A percentile compares a stretch with the other conserved stretches of the same genome.
phyloP scores from a whole-genome alignment of 2,888 invertebrate genomes.

The Philereme vetulata region DNA sequence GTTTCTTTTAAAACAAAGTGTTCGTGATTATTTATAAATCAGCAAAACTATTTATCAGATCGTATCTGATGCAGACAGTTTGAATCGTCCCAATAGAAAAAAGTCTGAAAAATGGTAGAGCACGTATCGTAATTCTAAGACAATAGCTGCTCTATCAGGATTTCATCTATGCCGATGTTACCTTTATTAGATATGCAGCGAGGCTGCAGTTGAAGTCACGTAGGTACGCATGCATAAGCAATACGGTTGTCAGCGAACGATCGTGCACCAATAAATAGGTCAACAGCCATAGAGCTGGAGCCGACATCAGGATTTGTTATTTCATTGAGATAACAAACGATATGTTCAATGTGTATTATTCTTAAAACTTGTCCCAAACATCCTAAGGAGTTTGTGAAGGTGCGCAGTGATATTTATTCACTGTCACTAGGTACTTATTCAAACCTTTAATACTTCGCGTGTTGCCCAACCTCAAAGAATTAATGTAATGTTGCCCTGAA shows the following conservation, averaged over 20 bases:
- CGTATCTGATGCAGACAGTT: not conserved
- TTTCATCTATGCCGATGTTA: slow-evolving; percentile 48
- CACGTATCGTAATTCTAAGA: slow-evolving; percentile 30
- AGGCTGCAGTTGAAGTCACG: slow-evolving; percentile 66
- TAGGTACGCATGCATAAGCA: slow-evolving; percentile 77
- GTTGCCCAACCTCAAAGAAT: slow-evolving; percentile 19
- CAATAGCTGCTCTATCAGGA: slow-evolving; percentile 43
- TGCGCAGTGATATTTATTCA: too few species aligned
- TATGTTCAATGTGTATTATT: slow-evolving; percentile 4
- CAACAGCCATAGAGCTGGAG: slow-evolving; percentile 60
- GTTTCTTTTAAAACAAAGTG: too few species aligned
- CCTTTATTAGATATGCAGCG: slow-evolving; percentile 62
- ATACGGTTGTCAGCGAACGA: slow-evolving; percentile 63
- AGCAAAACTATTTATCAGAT: slow-evolving; percentile 9
- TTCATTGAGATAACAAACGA: slow-evolving; percentile 21
- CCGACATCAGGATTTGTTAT: slow-evolving; percentile 17
- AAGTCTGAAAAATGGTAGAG: slow-evolving; percentile 18
- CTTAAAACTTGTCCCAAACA: not conserved
- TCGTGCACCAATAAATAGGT: slow-evolving; percentile 75
- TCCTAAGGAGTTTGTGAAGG: not conserved
- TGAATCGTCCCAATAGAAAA: not conserved
- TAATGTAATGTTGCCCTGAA: not conserved
- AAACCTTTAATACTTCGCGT: not conserved
- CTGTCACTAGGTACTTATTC: too few species aligned
- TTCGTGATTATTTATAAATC: not conserved